Base-by-base conservation (phyloP, 2,113 vertebrate species). In the Cyanocitta stelleri region DNA sequence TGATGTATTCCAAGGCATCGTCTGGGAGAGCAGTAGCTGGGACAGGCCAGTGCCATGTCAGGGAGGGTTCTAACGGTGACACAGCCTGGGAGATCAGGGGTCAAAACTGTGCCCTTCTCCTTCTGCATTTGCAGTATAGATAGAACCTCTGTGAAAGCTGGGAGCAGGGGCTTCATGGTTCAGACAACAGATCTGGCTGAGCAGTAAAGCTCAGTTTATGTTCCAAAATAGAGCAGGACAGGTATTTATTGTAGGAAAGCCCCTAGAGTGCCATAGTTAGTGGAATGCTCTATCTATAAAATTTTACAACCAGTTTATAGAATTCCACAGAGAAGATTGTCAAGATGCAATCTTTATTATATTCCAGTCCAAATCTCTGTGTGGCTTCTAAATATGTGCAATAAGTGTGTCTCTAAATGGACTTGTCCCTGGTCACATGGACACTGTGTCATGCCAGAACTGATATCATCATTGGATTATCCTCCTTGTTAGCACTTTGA, bases 381-480 rank as follows among this genome's bases (percentile, higher is more conserved):
- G 85, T 95, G 89, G 72, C 29, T 87, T 54, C 93, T 89, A 81
- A 90, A 67, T 44, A 19, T 64, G 32, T 62, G 41, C 64, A 73
- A 2, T 71, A 77, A 85, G 67, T 41, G 68, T 95, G 73, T 62
- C 61, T 95, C 64, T 81, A 92, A 61, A 84, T 44, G 89, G 90
- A 90, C 76, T 94, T 86, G 33, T 75, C 67, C 73, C 58, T 46
- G 62, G 33, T 97, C 94, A 94, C 61, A 64, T 58, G 91, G 44
- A 85, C 26, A 55, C 43, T 16, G 37, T 22, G 32, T 94, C 82
- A 89, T 86, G 75, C 51, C 69, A 68, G 58, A 73, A 84, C 9
- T 97, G 89, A 93, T 96, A 83, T 81, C 75, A 87, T 75, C 58
- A 80, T 58, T 94, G 95, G 93, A 96, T 92, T 95, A 90, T 94